These are phyloP conservation scores for Oreochromis mossambicus DNA, from an alignment of 2,797 vertebrate genomes.

Conservation along the genomic window DNA sequence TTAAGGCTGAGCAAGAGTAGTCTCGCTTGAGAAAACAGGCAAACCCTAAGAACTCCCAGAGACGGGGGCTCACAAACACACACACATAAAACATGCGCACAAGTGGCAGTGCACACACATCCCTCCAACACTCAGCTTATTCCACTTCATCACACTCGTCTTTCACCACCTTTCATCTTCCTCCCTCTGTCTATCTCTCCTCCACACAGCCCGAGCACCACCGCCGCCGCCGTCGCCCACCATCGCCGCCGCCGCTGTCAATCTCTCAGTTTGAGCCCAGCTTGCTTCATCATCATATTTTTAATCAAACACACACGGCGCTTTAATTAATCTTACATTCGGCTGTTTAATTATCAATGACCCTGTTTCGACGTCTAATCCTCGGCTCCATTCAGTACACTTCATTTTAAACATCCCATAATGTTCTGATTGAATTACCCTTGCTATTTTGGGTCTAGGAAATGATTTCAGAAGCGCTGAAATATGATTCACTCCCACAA, in stretches of 20 bases:
- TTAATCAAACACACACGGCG: constrained; percentile 67
- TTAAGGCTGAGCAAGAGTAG: constrained; percentile 36
- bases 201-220: constrained; percentile 26
- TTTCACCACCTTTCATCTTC: constrained; percentile 62
- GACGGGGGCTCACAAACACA: constrained; percentile 21
- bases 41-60: constrained; percentile 54
- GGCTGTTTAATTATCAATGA: constrained; percentile 68
- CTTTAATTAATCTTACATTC: constrained; percentile 72
- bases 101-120: constrained; percentile 33
- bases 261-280: constrained; percentile 42
- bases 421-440: constrained; percentile 45
- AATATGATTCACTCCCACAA: constrained; percentile 35
- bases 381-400: constrained; percentile 14
- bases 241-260: constrained; percentile 29
- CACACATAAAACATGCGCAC: constrained; percentile 5
- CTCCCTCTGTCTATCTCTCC: constrained; percentile 34
- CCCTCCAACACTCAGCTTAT: constrained; percentile 53
- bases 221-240: not conserved
- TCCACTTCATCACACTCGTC: constrained; percentile 62
- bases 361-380: constrained; percentile 50
- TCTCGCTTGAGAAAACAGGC: constrained; percentile 55
- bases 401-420: constrained; percentile 51
- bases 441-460: constrained; percentile 50
- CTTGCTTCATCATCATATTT: constrained; percentile 61
- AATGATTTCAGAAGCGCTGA: constrained; percentile 36